phyloP scores from a whole-genome alignment of 2,797 vertebrate genomes.

The Siniperca scherzeri region DNA sequence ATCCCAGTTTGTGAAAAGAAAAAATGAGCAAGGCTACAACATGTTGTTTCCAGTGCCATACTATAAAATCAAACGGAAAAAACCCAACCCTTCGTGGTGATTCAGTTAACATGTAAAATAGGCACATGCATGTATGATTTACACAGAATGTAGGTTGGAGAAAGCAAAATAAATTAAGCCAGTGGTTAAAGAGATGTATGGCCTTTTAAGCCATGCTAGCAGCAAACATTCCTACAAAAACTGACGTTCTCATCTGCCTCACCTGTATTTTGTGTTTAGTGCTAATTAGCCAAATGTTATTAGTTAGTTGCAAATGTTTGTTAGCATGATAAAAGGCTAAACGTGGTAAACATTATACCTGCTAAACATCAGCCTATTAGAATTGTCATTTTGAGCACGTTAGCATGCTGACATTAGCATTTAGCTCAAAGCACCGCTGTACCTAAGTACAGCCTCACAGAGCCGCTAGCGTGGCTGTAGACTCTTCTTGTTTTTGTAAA shows the following conservation, averaged over 20 bases:
- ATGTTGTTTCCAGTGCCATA: neutral
- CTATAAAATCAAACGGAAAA: neutral
- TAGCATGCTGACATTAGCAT: neutral
- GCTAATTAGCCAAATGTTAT: neutral
- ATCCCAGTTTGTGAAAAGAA: conserved; percentile 5
- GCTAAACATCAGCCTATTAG: neutral
- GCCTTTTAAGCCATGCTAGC: neutral
- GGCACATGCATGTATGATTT: neutral
- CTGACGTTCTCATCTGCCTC: neutral
- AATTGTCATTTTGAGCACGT: neutral
- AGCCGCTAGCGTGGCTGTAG: neutral
- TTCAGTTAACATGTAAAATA: neutral
- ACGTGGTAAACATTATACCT: neutral
- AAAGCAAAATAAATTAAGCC: neutral
- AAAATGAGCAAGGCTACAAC: neutral
- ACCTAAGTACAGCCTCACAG: neutral
- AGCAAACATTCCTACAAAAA: neutral
- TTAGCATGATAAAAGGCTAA: neutral
- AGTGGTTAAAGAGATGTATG: neutral
- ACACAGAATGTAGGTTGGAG: neutral
- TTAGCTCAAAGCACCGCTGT: neutral
- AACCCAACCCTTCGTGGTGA: neutral
- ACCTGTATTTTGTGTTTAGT: neutral
- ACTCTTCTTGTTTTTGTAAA: neutral
- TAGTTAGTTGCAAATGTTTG: neutral